These are phyloP conservation scores for Pseudanteris insignis DNA, from an alignment of 2,888 invertebrate genomes.

Conservation along the genomic window DNA sequence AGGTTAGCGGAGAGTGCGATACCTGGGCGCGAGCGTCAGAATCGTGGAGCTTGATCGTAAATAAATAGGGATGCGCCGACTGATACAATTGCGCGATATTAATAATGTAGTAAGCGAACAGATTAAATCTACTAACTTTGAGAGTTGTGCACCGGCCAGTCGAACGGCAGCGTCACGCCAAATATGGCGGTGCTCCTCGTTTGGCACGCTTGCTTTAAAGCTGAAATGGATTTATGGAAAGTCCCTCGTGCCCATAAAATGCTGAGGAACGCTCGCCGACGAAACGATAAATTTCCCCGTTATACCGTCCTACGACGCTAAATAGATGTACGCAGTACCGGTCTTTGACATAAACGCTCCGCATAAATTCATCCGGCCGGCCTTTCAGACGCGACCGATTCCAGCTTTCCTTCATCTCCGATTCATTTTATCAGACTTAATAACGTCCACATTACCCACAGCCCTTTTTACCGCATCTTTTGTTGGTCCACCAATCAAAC, in stretches of 20 bases:
- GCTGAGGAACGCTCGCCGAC: conserved; percentile 49
- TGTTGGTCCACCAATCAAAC: conserved; percentile 4
- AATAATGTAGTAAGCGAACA: conserved; percentile 41
- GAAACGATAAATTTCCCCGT: conserved; percentile 62
- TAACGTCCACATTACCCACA: conserved; percentile 16
- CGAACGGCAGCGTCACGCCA: conserved; percentile 37
- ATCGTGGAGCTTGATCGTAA: too few relatives aligned
- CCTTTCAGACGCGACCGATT: conserved; percentile 29
- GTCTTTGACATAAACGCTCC: conserved; percentile 59
- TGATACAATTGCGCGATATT: conserved; percentile 34
- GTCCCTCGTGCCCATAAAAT: conserved; percentile 46
- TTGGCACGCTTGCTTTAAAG: conserved; percentile 57
- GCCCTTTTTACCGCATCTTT: conserved; percentile 20
- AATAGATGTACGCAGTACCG: conserved; percentile 58
- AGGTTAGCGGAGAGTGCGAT: too few relatives aligned
- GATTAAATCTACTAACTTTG: conserved; percentile 45
- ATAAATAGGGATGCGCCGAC: conserved; percentile 11
- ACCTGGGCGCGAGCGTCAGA: too few relatives aligned
- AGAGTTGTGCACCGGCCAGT: conserved; percentile 9
- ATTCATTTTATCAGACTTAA: conserved; percentile 35
- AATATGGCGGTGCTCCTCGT: conserved; percentile 56
- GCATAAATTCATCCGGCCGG: conserved; percentile 58
- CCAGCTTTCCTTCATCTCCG: conserved; percentile 33
- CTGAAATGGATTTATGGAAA: conserved; percentile 61
- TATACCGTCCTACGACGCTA: conserved; percentile 54